Evolutionary conservation across 2,888 invertebrate species (phyloP), one percentile per base, ranked within the genome.

Genomic region (Limnephilus auricula): DNA sequence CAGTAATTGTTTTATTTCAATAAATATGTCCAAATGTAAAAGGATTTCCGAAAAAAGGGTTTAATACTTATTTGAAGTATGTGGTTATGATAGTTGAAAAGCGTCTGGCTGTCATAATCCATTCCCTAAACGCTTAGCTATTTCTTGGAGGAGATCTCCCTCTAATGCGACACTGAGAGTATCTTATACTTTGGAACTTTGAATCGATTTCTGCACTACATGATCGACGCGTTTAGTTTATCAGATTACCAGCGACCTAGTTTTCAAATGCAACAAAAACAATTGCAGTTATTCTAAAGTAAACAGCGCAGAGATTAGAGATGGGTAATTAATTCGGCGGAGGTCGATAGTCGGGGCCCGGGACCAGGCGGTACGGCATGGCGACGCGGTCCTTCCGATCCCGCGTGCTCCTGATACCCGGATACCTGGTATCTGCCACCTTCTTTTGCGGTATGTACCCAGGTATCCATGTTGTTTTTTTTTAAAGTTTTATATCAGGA

Each of bases 341-440:
- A 82, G 92, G 86, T 92, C 92, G 92, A 91, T 91, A 91, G 85
- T 45, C 89, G 89, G 92, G 85, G 45, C 2, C 92, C 82, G 86
- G 92, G 90, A 92, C 92, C 86, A 82, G 37, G 90, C 89, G 92
- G 90, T 45, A 45, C 45, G 45, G 45, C 3, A 2, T 15, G 15
- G 45, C 79, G 90, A 37, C 79, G 34, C 82, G 31, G 85, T 32
- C 82, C 79, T 32, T 80, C 15, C 50, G 15, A 13, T 50, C 50
- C 50, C 18, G 3, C 18, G 65, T 65, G 50, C 25, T 25, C 25
- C 25, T 6, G 65, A 9, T 9, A 65, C n/a, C 25, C n/a, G 25
- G 25, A n/a, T 65, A 65, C 65, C 45, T 15, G 3, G 12, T 9
- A 12, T 12, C 12, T 12, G 40, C 12, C 10, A 12, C 40, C 45